These are phyloP conservation scores for Coluber constrictor DNA, from an alignment of 2,797 vertebrate species.

Conservation along the genomic window DNA sequence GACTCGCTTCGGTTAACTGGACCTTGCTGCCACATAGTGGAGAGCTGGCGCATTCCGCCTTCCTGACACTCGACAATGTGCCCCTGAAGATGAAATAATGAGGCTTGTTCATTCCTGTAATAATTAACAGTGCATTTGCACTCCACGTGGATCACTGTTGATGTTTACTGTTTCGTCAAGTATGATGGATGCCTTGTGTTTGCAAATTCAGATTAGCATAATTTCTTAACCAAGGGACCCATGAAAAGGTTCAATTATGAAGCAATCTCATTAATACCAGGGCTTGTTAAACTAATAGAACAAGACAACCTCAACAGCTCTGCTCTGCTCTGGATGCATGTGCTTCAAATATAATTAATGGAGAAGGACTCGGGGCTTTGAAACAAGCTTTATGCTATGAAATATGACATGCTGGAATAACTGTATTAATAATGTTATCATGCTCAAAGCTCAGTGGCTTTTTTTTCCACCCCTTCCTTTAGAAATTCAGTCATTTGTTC, in stretches of 20 bases:
- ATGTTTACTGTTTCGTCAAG: slow-evolving; percentile 91
- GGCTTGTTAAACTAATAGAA: slow-evolving; percentile 88
- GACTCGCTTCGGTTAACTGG: slow-evolving; percentile 70
- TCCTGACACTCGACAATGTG: slow-evolving; percentile 24
- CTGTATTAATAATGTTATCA: slow-evolving; percentile 30
- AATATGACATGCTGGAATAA: slow-evolving; percentile 35
- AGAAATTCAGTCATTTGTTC: background rate
- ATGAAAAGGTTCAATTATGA: slow-evolving; percentile 94
- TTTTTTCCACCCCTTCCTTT: background rate
- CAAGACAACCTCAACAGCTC: slow-evolving; percentile 81
- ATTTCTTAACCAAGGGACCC: slow-evolving; percentile 92
- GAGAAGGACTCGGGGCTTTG: slow-evolving; percentile 50
- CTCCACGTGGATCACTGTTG: slow-evolving; percentile 71
- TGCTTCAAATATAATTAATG: slow-evolving; percentile 84
- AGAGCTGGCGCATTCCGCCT: slow-evolving; percentile 26
- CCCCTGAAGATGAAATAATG: slow-evolving; percentile 64
- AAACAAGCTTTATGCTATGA: slow-evolving; percentile 50
- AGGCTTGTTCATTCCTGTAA: slow-evolving; percentile 71
- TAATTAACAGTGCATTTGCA: slow-evolving; percentile 79
- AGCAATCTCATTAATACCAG: slow-evolving; percentile 94
- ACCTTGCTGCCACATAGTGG: slow-evolving; percentile 89
- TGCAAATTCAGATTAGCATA: slow-evolving; percentile 89
- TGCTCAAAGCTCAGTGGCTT: background rate
- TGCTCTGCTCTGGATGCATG: slow-evolving; percentile 86
- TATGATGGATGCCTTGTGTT: slow-evolving; percentile 93